Evolutionary conservation across 2,113 vertebrate genomes (phyloP).

Genomic region (Hystrix brachyura): DNA sequence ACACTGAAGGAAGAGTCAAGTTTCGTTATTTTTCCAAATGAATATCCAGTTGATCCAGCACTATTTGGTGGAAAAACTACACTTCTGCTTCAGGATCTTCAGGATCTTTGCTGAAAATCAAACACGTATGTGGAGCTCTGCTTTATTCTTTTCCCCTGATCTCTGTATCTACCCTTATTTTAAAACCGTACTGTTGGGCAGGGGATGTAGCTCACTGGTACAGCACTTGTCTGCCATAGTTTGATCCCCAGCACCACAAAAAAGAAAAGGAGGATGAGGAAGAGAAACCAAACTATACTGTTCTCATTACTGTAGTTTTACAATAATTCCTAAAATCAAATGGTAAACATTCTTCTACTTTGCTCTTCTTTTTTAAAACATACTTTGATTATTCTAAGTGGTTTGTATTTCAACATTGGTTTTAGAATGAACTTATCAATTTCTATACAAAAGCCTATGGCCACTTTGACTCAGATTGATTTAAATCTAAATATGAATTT

Average conservation of each 20-base stretch:
- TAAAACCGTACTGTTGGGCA: neutral
- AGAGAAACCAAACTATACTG: neutral
- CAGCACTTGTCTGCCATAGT: neutral
- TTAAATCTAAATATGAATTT: constrained; percentile 20
- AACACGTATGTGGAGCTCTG: neutral
- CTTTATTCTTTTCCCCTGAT: neutral
- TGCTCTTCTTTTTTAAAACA: neutral
- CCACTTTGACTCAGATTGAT: neutral
- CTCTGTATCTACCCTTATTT: neutral
- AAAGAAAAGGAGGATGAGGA: neutral
- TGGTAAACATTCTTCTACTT: neutral
- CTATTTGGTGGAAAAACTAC: neutral
- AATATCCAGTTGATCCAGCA: neutral
- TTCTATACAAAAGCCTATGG: neutral
- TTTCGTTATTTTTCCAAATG: neutral
- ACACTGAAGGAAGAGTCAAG: neutral
- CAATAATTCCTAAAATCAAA: neutral
- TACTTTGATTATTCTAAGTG: neutral
- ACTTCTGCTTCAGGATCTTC: neutral
- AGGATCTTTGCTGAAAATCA: neutral
- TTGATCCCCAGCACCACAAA: neutral
- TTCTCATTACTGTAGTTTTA: neutral
- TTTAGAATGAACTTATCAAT: neutral
- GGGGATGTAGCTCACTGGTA: neutral
- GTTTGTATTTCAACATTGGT: neutral